Conservation (phyloP, 1,140 invertebrate species). For the Lasioglossum albipes region DNA sequence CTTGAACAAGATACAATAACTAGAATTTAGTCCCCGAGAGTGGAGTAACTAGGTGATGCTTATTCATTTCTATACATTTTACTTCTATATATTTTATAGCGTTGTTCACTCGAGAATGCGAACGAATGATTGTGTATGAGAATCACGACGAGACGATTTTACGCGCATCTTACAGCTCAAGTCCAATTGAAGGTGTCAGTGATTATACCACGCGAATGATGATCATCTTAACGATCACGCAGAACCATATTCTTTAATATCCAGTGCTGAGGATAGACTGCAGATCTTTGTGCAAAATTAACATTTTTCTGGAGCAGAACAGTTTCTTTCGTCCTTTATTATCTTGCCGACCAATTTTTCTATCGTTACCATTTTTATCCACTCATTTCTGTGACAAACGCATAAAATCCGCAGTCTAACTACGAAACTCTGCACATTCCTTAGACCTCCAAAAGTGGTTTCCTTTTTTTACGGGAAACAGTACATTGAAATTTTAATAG, state of each 20-base stretch:
- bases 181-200: conserved; percentile 23
- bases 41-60: conserved; percentile 36
- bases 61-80: conserved; percentile 44
- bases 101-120: conserved; percentile 29
- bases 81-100: conserved; percentile 47
- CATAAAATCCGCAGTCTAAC: no score
- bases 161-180: background rate
- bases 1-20: conserved; percentile 63
- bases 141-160: conserved; percentile 27
- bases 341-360: no score
- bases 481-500: no score
- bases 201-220: background rate
- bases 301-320: no score
- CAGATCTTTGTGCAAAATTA: no score
- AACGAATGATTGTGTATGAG: conserved; percentile 19
- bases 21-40: conserved; percentile 53
- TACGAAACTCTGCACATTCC: no score
- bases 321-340: no score
- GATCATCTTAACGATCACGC: background rate
- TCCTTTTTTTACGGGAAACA: no score
- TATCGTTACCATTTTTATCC: no score
- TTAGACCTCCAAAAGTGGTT: no score
- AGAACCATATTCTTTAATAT: background rate
- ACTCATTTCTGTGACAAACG: no score
- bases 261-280: no score